Conservation (phyloP, 2,888 invertebrate genomes). For the Neoscelio sp. region DNA sequence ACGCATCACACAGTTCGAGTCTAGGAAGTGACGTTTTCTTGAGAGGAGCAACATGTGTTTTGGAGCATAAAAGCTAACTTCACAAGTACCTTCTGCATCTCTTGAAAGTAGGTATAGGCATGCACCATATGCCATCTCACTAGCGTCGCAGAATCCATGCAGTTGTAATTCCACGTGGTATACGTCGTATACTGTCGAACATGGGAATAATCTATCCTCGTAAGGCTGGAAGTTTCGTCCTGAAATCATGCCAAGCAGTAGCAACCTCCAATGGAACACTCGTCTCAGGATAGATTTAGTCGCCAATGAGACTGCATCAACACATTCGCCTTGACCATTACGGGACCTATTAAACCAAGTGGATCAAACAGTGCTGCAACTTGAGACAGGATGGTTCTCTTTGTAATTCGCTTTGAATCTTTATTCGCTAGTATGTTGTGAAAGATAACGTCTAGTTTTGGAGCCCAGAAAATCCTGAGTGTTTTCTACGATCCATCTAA, state of each 20-base stretch:
- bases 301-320: not conserved
- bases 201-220: not conserved
- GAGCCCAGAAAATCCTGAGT: slow-evolving; percentile 52
- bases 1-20: slow-evolving; percentile 48
- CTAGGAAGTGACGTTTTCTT: slow-evolving; percentile 34
- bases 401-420: not conserved
- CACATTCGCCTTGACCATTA: not conserved
- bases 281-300: not conserved
- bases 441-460: slow-evolving; percentile 7
- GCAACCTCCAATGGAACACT: no score
- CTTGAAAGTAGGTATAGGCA: slow-evolving; percentile 56
- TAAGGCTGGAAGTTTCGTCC: not conserved
- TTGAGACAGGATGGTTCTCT: slow-evolving; percentile 8
- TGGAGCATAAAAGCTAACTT: slow-evolving; percentile 33
- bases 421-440: not conserved
- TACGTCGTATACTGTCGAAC: not conserved
- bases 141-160: not conserved
- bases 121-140: slow-evolving; percentile 57
- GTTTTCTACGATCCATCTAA: slow-evolving; percentile 16
- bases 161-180: not conserved
- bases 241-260: no score
- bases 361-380: slow-evolving; percentile 9
- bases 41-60: slow-evolving; percentile 48
- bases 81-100: not conserved
- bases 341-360: not conserved